These are phyloP conservation scores for Hyperoodon ampullatus DNA, from an alignment of 2,113 vertebrate genomes.

Conservation along the genomic window DNA sequence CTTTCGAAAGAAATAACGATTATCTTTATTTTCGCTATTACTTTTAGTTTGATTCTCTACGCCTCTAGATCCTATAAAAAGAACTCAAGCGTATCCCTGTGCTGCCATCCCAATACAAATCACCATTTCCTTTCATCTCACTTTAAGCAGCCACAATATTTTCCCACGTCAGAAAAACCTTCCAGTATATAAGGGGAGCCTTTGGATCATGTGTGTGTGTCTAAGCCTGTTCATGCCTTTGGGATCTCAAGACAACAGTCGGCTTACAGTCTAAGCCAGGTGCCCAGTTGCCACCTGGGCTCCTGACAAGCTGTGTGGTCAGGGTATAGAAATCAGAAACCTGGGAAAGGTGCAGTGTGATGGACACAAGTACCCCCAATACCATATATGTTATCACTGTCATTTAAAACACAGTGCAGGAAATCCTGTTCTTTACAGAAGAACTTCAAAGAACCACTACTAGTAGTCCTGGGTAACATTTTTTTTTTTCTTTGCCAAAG, in stretches of 20 bases:
- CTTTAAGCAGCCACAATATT: slow-evolving; percentile 39
- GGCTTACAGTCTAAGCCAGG: slow-evolving; percentile 50
- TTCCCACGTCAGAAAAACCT: background rate
- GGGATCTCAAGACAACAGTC: background rate
- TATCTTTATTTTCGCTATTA: background rate
- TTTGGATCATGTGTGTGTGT: background rate
- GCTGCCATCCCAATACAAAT: background rate
- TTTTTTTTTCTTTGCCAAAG: slow-evolving; percentile 53
- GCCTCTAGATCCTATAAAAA: background rate
- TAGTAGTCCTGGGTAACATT: slow-evolving; percentile 37
- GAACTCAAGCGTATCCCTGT: background rate
- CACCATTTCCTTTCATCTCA: slow-evolving; percentile 4
- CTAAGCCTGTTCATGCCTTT: background rate
- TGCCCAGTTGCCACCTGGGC: slow-evolving; percentile 60
- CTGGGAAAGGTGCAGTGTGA: slow-evolving; percentile 45
- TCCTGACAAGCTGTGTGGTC: slow-evolving; percentile 66
- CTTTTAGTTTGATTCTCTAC: background rate
- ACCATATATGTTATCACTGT: slow-evolving; percentile 66
- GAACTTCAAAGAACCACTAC: slow-evolving; percentile 63
- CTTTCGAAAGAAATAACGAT: slow-evolving; percentile 9
- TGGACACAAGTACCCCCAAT: slow-evolving; percentile 37
- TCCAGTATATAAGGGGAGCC: background rate
- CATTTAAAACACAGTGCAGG: slow-evolving; percentile 58
- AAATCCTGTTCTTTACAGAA: slow-evolving; percentile 70
- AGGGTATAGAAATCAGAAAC: slow-evolving; percentile 71